Base-by-base conservation (phyloP, 2,113 vertebrate genomes). In the Ctenomys sociabilis region DNA sequence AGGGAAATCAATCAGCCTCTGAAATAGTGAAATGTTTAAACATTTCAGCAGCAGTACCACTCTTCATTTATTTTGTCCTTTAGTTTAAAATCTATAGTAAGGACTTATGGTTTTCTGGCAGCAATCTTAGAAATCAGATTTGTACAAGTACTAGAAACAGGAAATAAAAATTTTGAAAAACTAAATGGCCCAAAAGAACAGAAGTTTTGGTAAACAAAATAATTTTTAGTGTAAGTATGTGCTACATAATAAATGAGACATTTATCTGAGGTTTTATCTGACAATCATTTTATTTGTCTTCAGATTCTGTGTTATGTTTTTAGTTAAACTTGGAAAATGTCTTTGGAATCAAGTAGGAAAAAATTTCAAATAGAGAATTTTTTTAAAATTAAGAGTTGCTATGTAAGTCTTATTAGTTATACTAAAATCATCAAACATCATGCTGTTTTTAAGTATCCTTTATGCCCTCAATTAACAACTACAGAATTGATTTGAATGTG, bases 21-120 rank as follows among this genome's bases (percentile, higher is more conserved):
- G 45, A 92, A 52, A 80, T 19, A 94, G 82, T 78, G 83, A 63
- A 87, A 83, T 84, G 9, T 77, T n/a, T 70, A 26, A 81, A 88
- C 8, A 45, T 28, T 70, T 92, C 81, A 92, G 32, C 17, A 11
- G 7, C 7, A 64, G 11, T 64, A 43, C 85, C 75, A 45, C 26
- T 87, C 21, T 30, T 54, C 30, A 54, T 57, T 78, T 80, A 30
- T 63, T 45, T 82, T 68, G 32, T 93, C 92, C 57, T 73, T 2
- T 9, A 68, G 40, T 16, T 61, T 78, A 35, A 95, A 90, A 86
- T 93, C 32, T 70, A 49, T 2, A n/a, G 35, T 43, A 72, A 52
- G 40, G 59, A 35, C 1, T 57, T 19, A 10, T 40, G 4, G 14
- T 57, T 49, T 91, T 96, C 19, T 81, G 17, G 68, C 59, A 61